These are phyloP conservation scores for Regulus satrapa DNA, from an alignment of 2,113 vertebrate genomes.

Conservation along the genomic window DNA sequence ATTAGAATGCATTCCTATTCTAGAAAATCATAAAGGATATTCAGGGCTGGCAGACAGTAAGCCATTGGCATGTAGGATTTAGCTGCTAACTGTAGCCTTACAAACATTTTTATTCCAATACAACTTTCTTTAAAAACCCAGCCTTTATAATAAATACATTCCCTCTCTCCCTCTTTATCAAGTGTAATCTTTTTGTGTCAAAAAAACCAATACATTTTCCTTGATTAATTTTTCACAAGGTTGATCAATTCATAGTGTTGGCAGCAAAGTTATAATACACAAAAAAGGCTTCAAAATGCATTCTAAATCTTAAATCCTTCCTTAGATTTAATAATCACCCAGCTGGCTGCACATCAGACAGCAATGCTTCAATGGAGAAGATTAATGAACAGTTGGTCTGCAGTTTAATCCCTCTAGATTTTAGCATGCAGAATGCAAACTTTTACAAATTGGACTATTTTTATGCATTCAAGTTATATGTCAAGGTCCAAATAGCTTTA, in stretches of 20 bases:
- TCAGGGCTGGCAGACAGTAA: not conserved
- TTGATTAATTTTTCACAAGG: conserved; percentile 27
- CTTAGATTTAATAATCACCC: conserved; percentile 54
- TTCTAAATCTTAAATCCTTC: conserved; percentile 50
- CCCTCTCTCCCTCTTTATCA: not conserved
- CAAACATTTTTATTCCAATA: not conserved
- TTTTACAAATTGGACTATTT: conserved; percentile 40
- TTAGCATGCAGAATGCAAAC: conserved; percentile 40
- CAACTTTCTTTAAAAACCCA: not conserved
- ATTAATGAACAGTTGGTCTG: conserved; percentile 53
- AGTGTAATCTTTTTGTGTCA: not conserved
- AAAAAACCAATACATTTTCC: not conserved
- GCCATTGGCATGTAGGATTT: not conserved
- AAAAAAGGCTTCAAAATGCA: conserved; percentile 33
- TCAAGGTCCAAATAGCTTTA: conserved; percentile 39
- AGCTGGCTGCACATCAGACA: conserved; percentile 40
- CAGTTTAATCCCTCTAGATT: conserved; percentile 52
- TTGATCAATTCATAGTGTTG: not conserved
- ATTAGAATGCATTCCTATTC: not conserved
- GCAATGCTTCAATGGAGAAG: conserved; percentile 37
- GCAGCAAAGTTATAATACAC: conserved; percentile 6
- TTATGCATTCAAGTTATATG: conserved; percentile 52
- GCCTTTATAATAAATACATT: not conserved
- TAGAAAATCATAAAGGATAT: not conserved
- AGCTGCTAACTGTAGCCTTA: not conserved